phyloP scores from a whole-genome alignment of 1,140 invertebrate species.

The Pseudomyrmex flavicornis region DNA sequence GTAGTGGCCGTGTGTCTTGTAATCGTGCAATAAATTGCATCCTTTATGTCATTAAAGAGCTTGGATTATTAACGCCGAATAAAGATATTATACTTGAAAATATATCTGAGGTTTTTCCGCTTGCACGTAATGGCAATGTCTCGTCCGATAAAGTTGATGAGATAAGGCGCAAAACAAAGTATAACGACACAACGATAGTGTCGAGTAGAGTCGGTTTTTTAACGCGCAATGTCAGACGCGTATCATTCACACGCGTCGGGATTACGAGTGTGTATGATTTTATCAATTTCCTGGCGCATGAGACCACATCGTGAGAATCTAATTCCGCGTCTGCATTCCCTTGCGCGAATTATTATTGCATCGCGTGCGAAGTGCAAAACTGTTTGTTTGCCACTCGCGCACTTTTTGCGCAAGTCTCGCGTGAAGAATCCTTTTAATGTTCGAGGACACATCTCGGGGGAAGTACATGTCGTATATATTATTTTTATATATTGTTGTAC shows the following conservation, averaged over 20 bases:
- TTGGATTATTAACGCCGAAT: background rate
- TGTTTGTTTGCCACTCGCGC: background rate
- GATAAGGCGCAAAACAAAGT: background rate
- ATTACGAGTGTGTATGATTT: conserved; percentile 51
- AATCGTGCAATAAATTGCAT: background rate
- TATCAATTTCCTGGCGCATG: conserved; percentile 62
- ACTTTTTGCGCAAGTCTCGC: background rate
- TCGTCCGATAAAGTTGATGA: background rate
- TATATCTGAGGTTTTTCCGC: background rate
- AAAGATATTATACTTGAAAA: background rate
- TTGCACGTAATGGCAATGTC: background rate
- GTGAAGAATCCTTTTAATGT: conserved; percentile 10
- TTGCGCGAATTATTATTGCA: conserved; percentile 33
- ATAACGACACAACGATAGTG: conserved; percentile 2
- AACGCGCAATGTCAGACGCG: conserved; percentile 38
- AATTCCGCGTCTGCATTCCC: conserved; percentile 30
- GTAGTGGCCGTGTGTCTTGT: background rate
- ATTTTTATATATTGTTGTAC: background rate
- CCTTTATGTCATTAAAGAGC: background rate
- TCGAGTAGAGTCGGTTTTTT: background rate
- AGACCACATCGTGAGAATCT: conserved; percentile 51
- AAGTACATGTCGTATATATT: background rate
- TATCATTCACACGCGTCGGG: conserved; percentile 11
- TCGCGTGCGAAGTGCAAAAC: conserved; percentile 9
- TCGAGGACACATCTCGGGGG: too few species aligned